Evolutionary conservation across 30 jellyfish, hydroid and myxozoan genomes (phyloP).

Genomic region (Turritopsis rubra): DNA sequence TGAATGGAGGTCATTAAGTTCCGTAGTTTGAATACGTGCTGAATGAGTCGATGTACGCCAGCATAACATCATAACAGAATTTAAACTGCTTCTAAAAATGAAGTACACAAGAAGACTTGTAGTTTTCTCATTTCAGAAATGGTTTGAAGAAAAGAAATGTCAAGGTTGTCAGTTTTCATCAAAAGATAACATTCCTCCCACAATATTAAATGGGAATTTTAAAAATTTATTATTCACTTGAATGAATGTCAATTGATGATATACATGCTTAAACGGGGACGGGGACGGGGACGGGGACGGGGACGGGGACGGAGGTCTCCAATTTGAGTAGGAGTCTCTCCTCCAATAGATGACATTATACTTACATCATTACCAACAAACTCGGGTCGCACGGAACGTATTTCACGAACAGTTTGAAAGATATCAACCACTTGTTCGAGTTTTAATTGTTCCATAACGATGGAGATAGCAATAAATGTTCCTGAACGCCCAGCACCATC

Average conservation of each 20-base stretch:
- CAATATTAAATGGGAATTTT: too few relatives aligned
- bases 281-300: neutral
- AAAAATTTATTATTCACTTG: too few relatives aligned
- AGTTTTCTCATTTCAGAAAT: too few relatives aligned
- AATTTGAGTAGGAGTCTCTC: too few relatives aligned
- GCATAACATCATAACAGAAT: slow-evolving; percentile 52
- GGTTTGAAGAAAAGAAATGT: neutral
- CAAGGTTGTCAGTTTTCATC: too few relatives aligned
- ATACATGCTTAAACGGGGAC: too few relatives aligned
- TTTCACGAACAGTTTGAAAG: slow-evolving; percentile 68
- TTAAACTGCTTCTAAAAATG: slow-evolving; percentile 64
- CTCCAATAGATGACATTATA: too few relatives aligned
- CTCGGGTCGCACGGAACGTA: slow-evolving; percentile 71
- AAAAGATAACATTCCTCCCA: too few relatives aligned
- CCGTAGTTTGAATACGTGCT: slow-evolving; percentile 65
- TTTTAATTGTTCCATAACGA: slow-evolving; percentile 56
- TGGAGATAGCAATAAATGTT: slow-evolving; percentile 70
- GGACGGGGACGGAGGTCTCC: neutral
- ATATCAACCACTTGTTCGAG: slow-evolving; percentile 79
- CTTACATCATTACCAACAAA: slow-evolving; percentile 79
- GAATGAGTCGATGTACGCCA: slow-evolving; percentile 75
- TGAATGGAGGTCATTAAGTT: neutral
- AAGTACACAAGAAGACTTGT: neutral
- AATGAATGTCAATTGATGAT: too few relatives aligned
- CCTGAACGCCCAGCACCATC: slow-evolving; percentile 96